Percentiles rank a stretch among this genome's conserved stretches.
phyloP scores from a whole-genome alignment of 2,113 vertebrate genomes.

The Hippopotamus amphibius region DNA sequence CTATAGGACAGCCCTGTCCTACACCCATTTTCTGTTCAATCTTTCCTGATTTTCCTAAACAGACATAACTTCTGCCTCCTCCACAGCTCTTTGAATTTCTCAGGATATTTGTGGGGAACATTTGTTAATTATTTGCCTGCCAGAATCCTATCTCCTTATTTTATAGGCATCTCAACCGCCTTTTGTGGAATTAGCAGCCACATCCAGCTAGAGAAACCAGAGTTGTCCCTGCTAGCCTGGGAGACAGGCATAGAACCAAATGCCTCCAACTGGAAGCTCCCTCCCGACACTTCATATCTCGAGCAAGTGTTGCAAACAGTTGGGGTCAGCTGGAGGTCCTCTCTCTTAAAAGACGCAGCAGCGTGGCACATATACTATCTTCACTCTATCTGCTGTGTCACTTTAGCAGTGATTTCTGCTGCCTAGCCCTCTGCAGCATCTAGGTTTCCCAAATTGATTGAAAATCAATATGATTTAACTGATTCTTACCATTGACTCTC shows the following conservation, averaged over 20 bases:
- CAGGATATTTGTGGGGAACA: not conserved
- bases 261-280: not conserved
- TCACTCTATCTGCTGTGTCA: not conserved
- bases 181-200: not conserved
- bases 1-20: not conserved
- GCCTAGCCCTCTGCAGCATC: not conserved
- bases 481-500: not conserved
- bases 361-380: not conserved
- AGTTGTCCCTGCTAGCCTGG: not conserved
- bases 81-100: slow-evolving; percentile 1
- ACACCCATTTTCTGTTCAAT: not conserved
- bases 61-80: not conserved
- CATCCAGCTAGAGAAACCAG: not conserved
- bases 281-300: not conserved
- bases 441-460: not conserved
- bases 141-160: not conserved
- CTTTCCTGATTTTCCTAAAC: not conserved
- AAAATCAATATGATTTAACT: not conserved
- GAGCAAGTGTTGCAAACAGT: not conserved
- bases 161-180: not conserved
- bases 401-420: not conserved
- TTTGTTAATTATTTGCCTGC: not conserved
- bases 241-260: not conserved
- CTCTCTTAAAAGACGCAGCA: not conserved
- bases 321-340: not conserved